phyloP scores from a whole-genome alignment of 2,888 invertebrate genomes.

The Brachylomia viminalis region DNA sequence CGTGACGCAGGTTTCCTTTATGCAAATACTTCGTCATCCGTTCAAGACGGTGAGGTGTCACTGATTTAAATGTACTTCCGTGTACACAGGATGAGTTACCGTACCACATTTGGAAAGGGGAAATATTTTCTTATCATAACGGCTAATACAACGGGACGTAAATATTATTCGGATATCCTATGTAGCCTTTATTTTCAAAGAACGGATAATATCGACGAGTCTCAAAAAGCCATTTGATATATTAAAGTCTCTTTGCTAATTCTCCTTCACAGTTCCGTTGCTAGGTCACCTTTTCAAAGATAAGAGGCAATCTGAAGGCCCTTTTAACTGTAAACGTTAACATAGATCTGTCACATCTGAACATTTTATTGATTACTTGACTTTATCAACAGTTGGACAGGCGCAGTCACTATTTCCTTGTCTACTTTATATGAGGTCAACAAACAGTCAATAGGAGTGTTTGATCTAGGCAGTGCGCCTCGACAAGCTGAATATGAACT shows the following conservation, averaged over 20 bases:
- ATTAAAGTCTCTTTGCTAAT: constrained; percentile 27
- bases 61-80: constrained; percentile 47
- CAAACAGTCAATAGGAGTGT: constrained; percentile 44
- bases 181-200: background rate
- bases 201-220: background rate
- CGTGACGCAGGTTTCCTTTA: constrained; percentile 57
- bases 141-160: background rate
- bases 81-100: constrained; percentile 14
- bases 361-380: constrained; percentile 50
- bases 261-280: constrained; percentile 27
- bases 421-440: constrained; percentile 58
- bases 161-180: background rate
- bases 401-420: constrained; percentile 57
- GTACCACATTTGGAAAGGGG: background rate
- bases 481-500: constrained; percentile 32
- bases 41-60: constrained; percentile 36
- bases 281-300: constrained; percentile 44
- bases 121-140: constrained; percentile 12
- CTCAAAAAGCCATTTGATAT: constrained; percentile 5
- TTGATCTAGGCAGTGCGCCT: constrained; percentile 37
- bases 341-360: constrained; percentile 49
- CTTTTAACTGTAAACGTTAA: constrained; percentile 34
- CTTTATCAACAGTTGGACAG: constrained; percentile 47
- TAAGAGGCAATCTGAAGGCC: constrained; percentile 53
- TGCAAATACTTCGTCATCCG: constrained; percentile 55